These are phyloP conservation scores for Mus pahari DNA, from an alignment of 2,113 vertebrate genomes.

Conservation along the genomic window DNA sequence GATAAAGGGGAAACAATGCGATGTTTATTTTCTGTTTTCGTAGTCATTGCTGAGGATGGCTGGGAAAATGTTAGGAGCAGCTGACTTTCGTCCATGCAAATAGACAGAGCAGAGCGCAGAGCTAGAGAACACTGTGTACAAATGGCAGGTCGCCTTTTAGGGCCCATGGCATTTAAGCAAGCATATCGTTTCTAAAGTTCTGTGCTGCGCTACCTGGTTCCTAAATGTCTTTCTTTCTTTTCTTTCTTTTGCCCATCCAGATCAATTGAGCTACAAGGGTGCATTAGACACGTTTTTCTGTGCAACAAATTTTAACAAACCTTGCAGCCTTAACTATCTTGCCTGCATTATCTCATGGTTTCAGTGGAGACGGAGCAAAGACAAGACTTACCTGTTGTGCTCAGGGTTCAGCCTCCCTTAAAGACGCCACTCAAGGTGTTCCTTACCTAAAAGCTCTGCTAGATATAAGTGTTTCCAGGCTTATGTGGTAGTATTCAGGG, in stretches of 20 bases:
- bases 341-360: not conserved
- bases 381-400: not conserved
- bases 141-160: not conserved
- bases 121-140: not conserved
- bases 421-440: not conserved
- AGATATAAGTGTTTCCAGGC: not conserved
- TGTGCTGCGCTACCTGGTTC: not conserved
- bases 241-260: not conserved
- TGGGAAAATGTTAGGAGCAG: not conserved
- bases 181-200: not conserved
- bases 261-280: not conserved
- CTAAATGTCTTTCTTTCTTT: not conserved
- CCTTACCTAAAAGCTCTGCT: not conserved
- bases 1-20: not conserved
- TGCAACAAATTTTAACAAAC: not conserved
- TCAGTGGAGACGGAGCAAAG: not conserved
- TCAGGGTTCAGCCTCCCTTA: not conserved
- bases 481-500: not conserved
- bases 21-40: not conserved
- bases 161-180: not conserved
- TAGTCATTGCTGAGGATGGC: not conserved
- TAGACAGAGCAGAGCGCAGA: not conserved
- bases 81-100: not conserved
- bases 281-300: not conserved
- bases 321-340: not conserved